Percentiles rank a stretch among this genome's conserved stretches.
Evolutionary conservation across 2,888 invertebrate species (phyloP).

Genomic region (Taphrorychus bicolor): DNA sequence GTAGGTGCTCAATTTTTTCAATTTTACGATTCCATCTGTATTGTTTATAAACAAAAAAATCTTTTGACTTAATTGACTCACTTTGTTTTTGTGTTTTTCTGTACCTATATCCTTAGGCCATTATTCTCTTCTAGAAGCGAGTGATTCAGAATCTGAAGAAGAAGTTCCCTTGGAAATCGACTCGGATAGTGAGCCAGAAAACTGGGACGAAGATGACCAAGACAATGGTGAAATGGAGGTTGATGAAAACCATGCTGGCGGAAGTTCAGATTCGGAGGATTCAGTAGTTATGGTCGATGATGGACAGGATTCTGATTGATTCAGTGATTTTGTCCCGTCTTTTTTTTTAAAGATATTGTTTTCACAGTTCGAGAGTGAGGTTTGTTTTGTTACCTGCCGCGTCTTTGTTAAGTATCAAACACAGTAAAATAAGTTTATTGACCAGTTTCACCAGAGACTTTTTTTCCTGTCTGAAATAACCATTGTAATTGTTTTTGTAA

Average conservation of each 20-base stretch:
- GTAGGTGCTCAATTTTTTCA: no score
- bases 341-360: background rate
- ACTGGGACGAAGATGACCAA: conserved; percentile 47
- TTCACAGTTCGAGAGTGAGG: no score
- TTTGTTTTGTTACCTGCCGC: no score
- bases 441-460: no score
- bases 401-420: no score
- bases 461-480: no score
- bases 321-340: no score
- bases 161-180: conserved; percentile 51
- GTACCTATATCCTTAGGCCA: background rate
- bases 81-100: background rate
- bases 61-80: no score
- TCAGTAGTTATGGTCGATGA: conserved; percentile 37
- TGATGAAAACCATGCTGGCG: conserved; percentile 24
- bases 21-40: no score
- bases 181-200: conserved; percentile 54
- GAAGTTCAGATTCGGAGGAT: conserved; percentile 27
- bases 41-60: no score
- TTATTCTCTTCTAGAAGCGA: conserved; percentile 49
- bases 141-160: conserved; percentile 54
- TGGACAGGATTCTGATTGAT: conserved; percentile 29
- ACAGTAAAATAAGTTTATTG: no score
- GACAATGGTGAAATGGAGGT: conserved; percentile 51
- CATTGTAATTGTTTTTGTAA: no score